Evolutionary conservation across 2,113 vertebrate genomes (phyloP).

Genomic region (Mormyrus iriodes): DNA sequence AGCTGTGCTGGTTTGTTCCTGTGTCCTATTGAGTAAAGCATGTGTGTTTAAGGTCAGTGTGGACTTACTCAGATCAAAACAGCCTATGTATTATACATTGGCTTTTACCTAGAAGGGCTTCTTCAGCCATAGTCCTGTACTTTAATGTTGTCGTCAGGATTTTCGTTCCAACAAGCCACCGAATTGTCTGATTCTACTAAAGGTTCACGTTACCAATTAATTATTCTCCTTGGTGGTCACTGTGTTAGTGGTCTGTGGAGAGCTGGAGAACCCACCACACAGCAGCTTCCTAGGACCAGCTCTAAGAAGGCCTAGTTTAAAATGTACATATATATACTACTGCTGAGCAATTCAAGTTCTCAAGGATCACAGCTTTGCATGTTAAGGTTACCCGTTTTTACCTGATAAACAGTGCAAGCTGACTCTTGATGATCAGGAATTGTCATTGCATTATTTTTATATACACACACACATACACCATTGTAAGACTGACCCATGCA

Average conservation of each 20-base stretch:
- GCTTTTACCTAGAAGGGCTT: not conserved
- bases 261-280: not conserved
- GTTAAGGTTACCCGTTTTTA: not conserved
- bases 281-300: not conserved
- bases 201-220: not conserved
- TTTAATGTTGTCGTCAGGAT: not conserved
- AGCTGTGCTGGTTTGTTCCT: not conserved
- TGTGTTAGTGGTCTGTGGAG: not conserved
- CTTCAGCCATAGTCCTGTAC: not conserved
- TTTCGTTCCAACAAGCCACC: not conserved
- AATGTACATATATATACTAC: not conserved
- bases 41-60: not conserved
- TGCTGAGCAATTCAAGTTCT: not conserved
- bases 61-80: not conserved
- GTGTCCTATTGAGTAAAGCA: constrained; percentile 3
- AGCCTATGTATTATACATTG: not conserved
- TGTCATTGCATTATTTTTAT: not conserved
- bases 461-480: not conserved
- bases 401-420: not conserved
- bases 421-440: not conserved
- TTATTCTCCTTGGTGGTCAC: not conserved
- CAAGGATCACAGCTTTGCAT: not conserved
- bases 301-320: not conserved
- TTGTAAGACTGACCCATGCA: not conserved
- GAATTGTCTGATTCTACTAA: not conserved